A percentile compares a stretch with the other conserved stretches of the same genome.
These are phyloP conservation scores for Lacerta viridis DNA, from an alignment of 2,797 vertebrate genomes.

Conservation along the genomic window DNA sequence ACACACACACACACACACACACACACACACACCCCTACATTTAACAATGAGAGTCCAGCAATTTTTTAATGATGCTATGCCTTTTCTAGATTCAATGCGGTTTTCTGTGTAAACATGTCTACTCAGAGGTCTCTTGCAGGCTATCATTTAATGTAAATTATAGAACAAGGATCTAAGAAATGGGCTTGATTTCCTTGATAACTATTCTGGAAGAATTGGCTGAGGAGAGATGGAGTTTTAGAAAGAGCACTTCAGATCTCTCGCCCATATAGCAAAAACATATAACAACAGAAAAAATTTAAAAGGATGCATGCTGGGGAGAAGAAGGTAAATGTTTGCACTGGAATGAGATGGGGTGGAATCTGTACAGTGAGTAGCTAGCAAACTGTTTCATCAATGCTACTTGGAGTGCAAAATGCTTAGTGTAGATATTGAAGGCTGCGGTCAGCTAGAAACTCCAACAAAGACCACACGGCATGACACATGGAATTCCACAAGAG, in stretches of 20 bases:
- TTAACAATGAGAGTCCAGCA: slow-evolving; percentile 30
- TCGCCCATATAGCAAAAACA: neutral
- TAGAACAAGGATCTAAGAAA: slow-evolving; percentile 45
- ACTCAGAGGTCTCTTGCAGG: slow-evolving; percentile 42
- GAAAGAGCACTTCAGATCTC: neutral
- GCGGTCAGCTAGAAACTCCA: neutral
- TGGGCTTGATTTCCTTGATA: slow-evolving; percentile 34
- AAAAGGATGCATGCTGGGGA: neutral
- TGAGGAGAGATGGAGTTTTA: slow-evolving; percentile 21
- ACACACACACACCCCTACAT: neutral
- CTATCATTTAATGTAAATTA: slow-evolving; percentile 65
- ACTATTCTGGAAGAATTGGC: neutral
- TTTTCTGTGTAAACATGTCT: slow-evolving; percentile 48
- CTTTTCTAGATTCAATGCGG: slow-evolving; percentile 44
- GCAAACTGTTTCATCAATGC: neutral
- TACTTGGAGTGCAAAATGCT: neutral
- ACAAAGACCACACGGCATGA: neutral
- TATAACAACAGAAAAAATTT: neutral
- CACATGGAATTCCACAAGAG: neutral
- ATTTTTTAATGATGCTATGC: slow-evolving; percentile 14
- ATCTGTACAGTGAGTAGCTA: neutral
- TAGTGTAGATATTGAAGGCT: neutral
- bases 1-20: neutral
- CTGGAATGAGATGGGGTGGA: no score
- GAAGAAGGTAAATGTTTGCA: neutral